Evolutionary conservation across 2,888 invertebrate genomes (phyloP), one percentile per base, ranked within the genome.

Genomic region (Melanotus villosus): DNA sequence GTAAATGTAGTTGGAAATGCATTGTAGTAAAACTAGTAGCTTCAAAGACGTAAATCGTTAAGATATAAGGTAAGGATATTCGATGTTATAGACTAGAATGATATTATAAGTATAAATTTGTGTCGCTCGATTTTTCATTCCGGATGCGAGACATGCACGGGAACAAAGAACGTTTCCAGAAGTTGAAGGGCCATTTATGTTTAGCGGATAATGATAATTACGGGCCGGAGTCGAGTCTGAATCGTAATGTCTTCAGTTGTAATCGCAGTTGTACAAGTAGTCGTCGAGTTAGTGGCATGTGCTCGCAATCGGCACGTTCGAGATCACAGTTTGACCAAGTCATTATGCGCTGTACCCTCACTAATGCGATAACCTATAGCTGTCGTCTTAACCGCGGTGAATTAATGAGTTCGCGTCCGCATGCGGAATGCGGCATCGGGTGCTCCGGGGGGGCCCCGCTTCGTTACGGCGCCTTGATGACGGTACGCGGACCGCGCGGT

Each of bases 391-490:
- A 76, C 77, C 76, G 68, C 77, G 68, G 60, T 73, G 79, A 79
- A 79, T 79, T 79, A 79, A 79, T 78, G 78, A 78, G 76, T 71
- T 65, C 75, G 74, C 74, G 76, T 77, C 74, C 73, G 76, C 74
- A 77, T 78, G 76, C 77, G 68, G 75, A 70, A 73, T 71, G 75
- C 73, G 71, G 62, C 45, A 45, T 64, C 18, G 56, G 32, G 38
- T 56, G 34, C 32, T 43, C 45, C 36, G 52, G 68, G 50, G 23
- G 12, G 36, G 26, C 52, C 26, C 47, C 47, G 70, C 72, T 77
- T 78, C 78, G 78, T 78, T 78, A 77, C 78, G 73, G 71, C 76
- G 74, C 74, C 79, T 75, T 78, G 78, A 77, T 76, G 77, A 77
- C 74, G 74, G 75, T 71, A 72, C 62, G 63, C 54, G 65, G 71